These are phyloP conservation scores for Myrmecobius fasciatus DNA, from an alignment of 2,113 vertebrate species.

Conservation along the genomic window DNA sequence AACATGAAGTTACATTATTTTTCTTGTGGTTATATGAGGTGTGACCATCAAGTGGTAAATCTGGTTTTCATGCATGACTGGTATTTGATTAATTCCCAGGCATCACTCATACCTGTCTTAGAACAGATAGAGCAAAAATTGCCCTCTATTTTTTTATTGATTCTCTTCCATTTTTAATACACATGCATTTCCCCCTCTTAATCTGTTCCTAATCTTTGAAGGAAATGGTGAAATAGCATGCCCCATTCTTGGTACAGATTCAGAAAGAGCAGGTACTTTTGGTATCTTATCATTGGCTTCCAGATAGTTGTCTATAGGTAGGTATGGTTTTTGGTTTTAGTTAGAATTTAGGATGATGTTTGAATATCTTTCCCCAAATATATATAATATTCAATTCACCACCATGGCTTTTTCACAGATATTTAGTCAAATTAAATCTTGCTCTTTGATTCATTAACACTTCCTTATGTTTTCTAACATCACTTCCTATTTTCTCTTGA, in stretches of 20 bases:
- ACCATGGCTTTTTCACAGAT: not conserved
- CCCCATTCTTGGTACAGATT: not conserved
- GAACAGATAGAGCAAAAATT: conserved; percentile 18
- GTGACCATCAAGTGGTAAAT: not conserved
- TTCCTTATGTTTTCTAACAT: not conserved
- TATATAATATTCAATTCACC: not conserved
- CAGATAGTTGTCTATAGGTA: not conserved
- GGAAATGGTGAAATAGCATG: not conserved
- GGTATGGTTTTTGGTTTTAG: not conserved
- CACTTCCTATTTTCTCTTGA: not conserved
- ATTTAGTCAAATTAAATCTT: not conserved
- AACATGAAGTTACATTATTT: not conserved
- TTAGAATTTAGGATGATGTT: not conserved
- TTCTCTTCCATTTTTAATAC: not conserved
- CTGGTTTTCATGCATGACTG: not conserved
- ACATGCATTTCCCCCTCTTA: not conserved
- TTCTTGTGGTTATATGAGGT: conserved; percentile 1
- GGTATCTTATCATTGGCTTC: not conserved
- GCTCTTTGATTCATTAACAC: not conserved
- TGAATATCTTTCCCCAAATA: not conserved
- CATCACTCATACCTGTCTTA: not conserved
- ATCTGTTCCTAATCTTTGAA: not conserved
- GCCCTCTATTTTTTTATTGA: not conserved
- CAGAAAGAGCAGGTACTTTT: not conserved
- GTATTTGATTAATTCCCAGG: not conserved